Conservation (phyloP, 2,113 vertebrate species). For the Arvicanthis niloticus region DNA sequence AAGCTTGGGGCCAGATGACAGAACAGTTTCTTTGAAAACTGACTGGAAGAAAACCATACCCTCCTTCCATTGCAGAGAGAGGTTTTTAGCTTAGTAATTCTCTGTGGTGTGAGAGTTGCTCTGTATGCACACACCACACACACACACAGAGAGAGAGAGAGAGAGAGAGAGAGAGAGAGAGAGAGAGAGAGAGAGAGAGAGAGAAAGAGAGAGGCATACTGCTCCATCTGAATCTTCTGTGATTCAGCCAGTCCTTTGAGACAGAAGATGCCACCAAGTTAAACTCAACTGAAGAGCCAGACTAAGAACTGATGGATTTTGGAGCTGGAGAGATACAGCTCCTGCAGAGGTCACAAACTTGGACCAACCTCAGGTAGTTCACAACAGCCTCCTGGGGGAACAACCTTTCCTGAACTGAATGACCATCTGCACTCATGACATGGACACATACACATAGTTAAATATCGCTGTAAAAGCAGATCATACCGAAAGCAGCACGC, state of each 20-base stretch:
- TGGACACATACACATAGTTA: not conserved
- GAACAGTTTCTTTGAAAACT: conserved; percentile 54
- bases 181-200: not conserved
- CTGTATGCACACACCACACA: not conserved
- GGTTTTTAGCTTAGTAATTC: conserved; percentile 41
- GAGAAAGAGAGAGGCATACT: not conserved
- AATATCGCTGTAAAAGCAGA: not conserved
- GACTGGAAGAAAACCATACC: conserved; percentile 61
- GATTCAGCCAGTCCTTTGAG: conserved; percentile 49
- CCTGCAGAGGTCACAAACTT: not conserved
- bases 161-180: not conserved
- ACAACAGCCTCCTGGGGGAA: not conserved
- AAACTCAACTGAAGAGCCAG: conserved; percentile 6
- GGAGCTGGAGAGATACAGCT: not conserved
- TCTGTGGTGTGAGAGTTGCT: not conserved
- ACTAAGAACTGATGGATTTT: not conserved
- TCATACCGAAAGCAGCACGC: rapidly evolving
- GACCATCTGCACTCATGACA: not conserved
- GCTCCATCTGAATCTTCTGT: conserved; percentile 12
- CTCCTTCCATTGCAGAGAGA: not conserved
- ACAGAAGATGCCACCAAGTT: conserved; percentile 64
- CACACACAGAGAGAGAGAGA: not conserved
- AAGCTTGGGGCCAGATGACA: conserved; percentile 62
- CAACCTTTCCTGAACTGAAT: not conserved
- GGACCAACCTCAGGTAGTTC: not conserved